A percentile compares a stretch with the other conserved stretches of the same genome.
Evolutionary conservation across 1,140 invertebrate genomes (phyloP).

Genomic region (Teleopsis dalmanni): DNA sequence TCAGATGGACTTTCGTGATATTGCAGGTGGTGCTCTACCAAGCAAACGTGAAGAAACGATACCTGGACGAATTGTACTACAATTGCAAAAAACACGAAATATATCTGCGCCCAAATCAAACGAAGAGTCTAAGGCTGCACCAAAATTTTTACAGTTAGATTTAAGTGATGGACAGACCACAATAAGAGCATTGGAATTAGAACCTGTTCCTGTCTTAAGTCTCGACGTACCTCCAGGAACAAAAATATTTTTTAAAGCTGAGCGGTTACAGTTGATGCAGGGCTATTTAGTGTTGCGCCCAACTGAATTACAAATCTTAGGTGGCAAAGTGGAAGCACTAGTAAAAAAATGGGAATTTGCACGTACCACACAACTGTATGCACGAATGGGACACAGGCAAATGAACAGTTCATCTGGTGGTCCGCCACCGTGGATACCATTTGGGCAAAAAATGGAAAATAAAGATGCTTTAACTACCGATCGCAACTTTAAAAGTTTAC

Average conservation of each 20-base stretch:
- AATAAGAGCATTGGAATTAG: slow-evolving; percentile 64
- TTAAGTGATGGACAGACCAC: slow-evolving; percentile 76
- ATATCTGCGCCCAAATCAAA: slow-evolving; percentile 83
- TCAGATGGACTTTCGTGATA: slow-evolving; percentile 72
- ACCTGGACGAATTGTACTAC: slow-evolving; percentile 66
- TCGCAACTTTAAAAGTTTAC: slow-evolving; percentile 63
- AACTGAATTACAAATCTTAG: slow-evolving; percentile 59
- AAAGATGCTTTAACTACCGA: slow-evolving; percentile 37
- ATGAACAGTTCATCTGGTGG: slow-evolving; percentile 68
- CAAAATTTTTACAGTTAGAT: slow-evolving; percentile 72
- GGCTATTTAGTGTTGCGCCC: slow-evolving; percentile 65
- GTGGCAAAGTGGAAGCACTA: slow-evolving; percentile 72
- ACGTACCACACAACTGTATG: slow-evolving; percentile 66
- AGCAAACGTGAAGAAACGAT: slow-evolving; percentile 57
- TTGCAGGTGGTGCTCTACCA: slow-evolving; percentile 52
- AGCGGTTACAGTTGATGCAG: slow-evolving; percentile 52
- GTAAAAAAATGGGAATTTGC: slow-evolving; percentile 87
- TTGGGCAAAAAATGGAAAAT: slow-evolving; percentile 64
- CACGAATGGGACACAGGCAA: slow-evolving; percentile 50
- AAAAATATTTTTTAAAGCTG: slow-evolving; percentile 53
- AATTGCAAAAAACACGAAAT: slow-evolving; percentile 82
- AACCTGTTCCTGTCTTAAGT: slow-evolving; percentile 57
- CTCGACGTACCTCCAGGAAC: slow-evolving; percentile 70
- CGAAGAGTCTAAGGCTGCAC: slow-evolving; percentile 73
- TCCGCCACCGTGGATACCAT: slow-evolving; percentile 84